Base-by-base conservation (phyloP, 2,797 vertebrate genomes). In the Clarias laeviceps region DNA sequence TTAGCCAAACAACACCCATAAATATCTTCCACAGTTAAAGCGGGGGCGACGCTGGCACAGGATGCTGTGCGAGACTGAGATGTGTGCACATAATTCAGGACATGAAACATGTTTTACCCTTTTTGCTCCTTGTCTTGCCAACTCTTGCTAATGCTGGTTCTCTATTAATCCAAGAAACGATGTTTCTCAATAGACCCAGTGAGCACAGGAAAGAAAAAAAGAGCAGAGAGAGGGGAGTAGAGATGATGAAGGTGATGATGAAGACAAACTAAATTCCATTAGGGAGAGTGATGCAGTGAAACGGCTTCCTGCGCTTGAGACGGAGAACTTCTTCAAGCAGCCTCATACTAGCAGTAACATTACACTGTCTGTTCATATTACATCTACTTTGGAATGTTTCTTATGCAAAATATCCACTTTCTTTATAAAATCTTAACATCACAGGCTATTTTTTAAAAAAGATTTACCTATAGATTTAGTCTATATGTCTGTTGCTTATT, bases 11-110 rank as follows among this genome's bases (percentile, higher is more conserved):
- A 5, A 62, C 85, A 34, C 64, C 83, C 78, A 82, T 81, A 88
- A 89, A 89, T 88, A 88, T 82, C 82, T 80, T 82, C 80, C 56
- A 59, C 73, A 82, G 88, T 87, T 84, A 85, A 86, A 82, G 83
- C 68, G 56, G 34, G 66, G 85, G 66, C 45, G 73, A 87, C 56
- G n/a, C 68, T 40, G 61, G 29, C 70, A 80, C 40, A 88, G 66
- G 72, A 88, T 24, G 80, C 66, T 72, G 70, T 80, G 82, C 24
- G 74, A 85, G 64, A 61, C 14, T 32, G 76, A 82, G 32, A 72
- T 37, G 20, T 88, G 80, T 86, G 76, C 29, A 78, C 79, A 27
- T 83, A 79, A 86, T 80, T 85, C 81, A 82, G 80, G 54, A 74
- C 61, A 82, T 14, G 68, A 80, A 78, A 80, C 61, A 50, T 54